These are phyloP conservation scores for Pseudomyrmex flavicornis DNA, from an alignment of 1,140 invertebrate genomes.

Conservation along the genomic window DNA sequence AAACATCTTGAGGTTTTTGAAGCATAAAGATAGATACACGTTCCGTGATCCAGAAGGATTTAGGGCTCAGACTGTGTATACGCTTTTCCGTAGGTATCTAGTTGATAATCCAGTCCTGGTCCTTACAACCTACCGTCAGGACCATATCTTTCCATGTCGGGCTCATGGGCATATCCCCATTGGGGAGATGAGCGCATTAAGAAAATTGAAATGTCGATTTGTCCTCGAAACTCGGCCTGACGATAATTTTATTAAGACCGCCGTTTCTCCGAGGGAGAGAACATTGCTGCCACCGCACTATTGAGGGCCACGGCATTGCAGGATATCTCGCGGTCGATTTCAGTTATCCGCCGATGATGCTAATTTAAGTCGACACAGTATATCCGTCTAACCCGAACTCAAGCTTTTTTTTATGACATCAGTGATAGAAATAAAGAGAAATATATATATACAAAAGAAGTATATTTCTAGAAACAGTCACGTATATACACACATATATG, in stretches of 20 bases:
- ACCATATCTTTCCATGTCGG: constrained; percentile 64
- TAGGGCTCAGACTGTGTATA: constrained; percentile 7
- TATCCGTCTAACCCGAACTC: constrained; percentile 37
- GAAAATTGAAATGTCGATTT: constrained; percentile 86
- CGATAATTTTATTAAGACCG: constrained; percentile 83
- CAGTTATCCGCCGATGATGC: constrained; percentile 69
- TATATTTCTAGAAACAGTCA: constrained; percentile 17
- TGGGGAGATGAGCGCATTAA: constrained; percentile 81
- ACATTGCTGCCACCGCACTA: background rate
- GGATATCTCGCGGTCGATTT: constrained; percentile 69
- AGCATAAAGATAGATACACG: constrained; percentile 11
- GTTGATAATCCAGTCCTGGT: constrained; percentile 57
- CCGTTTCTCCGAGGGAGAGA: constrained; percentile 61
- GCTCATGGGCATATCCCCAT: constrained; percentile 64
- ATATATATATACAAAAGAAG: background rate
- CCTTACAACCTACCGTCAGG: constrained; percentile 54
- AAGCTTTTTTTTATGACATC: constrained; percentile 47
- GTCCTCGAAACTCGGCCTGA: constrained; percentile 80
- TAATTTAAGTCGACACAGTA: constrained; percentile 69
- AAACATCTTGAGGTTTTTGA: background rate
- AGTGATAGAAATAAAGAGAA: constrained; percentile 3
- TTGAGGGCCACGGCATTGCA: constrained; percentile 36
- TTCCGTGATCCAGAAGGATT: constrained; percentile 10
- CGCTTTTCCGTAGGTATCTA: constrained; percentile 28
- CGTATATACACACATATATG: no score